Evolutionary conservation across 2,113 vertebrate genomes (phyloP).

Genomic region (Ovis aries): DNA sequence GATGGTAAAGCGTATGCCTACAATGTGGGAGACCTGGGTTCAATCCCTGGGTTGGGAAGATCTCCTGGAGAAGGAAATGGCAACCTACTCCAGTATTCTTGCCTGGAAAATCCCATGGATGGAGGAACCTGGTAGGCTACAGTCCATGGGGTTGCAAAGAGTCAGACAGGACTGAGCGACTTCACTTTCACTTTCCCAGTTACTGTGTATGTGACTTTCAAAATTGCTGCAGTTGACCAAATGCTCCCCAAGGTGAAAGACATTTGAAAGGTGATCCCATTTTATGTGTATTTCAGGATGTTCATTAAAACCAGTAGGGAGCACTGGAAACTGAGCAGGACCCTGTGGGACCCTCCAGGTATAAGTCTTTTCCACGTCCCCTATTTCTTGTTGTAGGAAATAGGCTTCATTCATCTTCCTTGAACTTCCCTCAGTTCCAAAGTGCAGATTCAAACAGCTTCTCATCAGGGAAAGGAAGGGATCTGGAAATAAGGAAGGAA

Average conservation of each 20-base stretch:
- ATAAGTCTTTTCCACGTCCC: not conserved
- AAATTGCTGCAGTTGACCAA: not conserved
- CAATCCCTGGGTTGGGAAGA: not conserved
- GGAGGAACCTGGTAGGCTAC: not conserved
- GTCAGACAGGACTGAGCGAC: fast-evolving
- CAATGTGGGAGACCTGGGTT: not conserved
- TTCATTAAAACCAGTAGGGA: not conserved
- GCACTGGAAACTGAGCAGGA: not conserved
- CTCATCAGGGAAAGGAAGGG: not conserved
- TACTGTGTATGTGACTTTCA: not conserved
- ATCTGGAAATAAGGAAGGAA: not conserved
- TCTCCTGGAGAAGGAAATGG: not conserved
- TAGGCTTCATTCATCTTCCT: not conserved
- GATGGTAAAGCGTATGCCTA: not conserved
- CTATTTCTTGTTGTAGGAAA: not conserved
- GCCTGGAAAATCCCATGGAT: not conserved
- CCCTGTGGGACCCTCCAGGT: not conserved
- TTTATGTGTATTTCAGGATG: not conserved
- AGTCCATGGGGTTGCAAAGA: not conserved
- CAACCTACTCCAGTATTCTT: not conserved
- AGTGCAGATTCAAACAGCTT: not conserved
- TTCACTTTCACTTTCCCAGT: not conserved
- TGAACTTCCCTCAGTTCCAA: not conserved
- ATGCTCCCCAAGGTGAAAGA: not conserved
- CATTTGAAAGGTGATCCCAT: not conserved